Conservation (phyloP, 2,113 vertebrate genomes). For the Forbesichthys agassizii region DNA sequence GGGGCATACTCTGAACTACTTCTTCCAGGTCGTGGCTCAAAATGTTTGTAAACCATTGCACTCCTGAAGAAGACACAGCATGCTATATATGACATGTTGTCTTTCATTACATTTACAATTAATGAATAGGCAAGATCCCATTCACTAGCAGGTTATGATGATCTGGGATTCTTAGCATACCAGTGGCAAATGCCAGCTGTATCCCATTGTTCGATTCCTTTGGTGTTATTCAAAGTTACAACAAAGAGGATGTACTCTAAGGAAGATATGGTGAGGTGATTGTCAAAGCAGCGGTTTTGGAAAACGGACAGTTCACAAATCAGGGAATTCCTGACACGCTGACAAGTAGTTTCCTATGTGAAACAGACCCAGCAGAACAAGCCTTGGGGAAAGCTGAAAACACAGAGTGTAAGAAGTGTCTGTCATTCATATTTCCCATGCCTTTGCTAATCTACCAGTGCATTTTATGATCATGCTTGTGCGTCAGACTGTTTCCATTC, state of each 20-base stretch:
- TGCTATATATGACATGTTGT: too few relatives aligned
- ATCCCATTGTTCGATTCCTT: background rate
- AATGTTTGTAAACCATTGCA: too few relatives aligned
- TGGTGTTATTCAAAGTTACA: background rate
- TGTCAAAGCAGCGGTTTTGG: background rate
- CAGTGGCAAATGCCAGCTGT: background rate
- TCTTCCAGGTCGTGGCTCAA: too few relatives aligned
- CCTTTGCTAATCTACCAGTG: conserved; percentile 44
- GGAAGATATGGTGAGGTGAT: background rate
- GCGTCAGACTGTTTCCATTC: conserved; percentile 66
- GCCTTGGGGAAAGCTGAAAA: background rate
- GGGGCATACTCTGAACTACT: too few relatives aligned
- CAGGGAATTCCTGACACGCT: background rate
- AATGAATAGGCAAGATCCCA: too few relatives aligned
- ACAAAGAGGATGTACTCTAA: background rate
- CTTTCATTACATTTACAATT: too few relatives aligned
- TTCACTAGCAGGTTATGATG: too few relatives aligned
- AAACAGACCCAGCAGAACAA: background rate
- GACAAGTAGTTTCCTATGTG: background rate
- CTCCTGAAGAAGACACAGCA: too few relatives aligned
- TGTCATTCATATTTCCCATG: conserved; percentile 38
- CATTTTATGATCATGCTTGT: conserved; percentile 59
- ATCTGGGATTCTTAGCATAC: background rate
- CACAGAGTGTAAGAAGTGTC: conserved; percentile 16
- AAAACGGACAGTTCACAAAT: background rate